Percentiles rank a stretch among this genome's conserved stretches.
Evolutionary conservation across 2,888 invertebrate genomes (phyloP).

Genomic region (Neria commutata): DNA sequence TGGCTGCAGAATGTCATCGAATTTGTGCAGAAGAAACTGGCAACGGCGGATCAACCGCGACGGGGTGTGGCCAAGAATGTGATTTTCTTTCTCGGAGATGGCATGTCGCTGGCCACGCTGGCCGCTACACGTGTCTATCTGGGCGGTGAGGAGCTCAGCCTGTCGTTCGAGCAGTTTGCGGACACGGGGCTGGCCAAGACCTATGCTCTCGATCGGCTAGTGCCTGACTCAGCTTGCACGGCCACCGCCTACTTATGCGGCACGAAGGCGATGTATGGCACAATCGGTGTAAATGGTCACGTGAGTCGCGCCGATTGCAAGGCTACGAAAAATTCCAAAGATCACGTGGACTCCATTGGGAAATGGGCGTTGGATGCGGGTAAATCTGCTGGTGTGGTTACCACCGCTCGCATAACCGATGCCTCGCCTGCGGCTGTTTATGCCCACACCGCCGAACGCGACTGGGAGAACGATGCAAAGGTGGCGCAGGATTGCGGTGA

Average conservation of each 20-base stretch:
- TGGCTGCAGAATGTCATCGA: constrained; percentile 29
- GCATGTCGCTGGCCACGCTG: constrained; percentile 81
- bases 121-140: constrained; percentile 75
- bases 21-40: constrained; percentile 19
- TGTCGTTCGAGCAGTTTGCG: constrained; percentile 78
- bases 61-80: constrained; percentile 69
- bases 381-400: constrained; percentile 70
- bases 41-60: constrained; percentile 16
- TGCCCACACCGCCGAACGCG: constrained; percentile 68
- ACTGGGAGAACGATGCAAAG: constrained; percentile 73
- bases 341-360: constrained; percentile 70
- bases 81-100: constrained; percentile 82
- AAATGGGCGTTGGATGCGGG: constrained; percentile 71
- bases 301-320: constrained; percentile 69
- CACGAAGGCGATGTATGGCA: constrained; percentile 76
- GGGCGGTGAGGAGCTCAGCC: constrained; percentile 73
- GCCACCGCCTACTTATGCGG: constrained; percentile 79
- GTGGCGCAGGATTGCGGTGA: constrained; percentile 60
- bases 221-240: constrained; percentile 80
- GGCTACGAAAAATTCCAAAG: constrained; percentile 63
- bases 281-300: constrained; percentile 73
- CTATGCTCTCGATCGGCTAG: constrained; percentile 74
- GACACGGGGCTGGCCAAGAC: constrained; percentile 73
- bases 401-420: constrained; percentile 77
- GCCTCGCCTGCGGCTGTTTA: constrained; percentile 73